phyloP scores from a whole-genome alignment of 2,888 invertebrate genomes.

The Melieria picta region DNA sequence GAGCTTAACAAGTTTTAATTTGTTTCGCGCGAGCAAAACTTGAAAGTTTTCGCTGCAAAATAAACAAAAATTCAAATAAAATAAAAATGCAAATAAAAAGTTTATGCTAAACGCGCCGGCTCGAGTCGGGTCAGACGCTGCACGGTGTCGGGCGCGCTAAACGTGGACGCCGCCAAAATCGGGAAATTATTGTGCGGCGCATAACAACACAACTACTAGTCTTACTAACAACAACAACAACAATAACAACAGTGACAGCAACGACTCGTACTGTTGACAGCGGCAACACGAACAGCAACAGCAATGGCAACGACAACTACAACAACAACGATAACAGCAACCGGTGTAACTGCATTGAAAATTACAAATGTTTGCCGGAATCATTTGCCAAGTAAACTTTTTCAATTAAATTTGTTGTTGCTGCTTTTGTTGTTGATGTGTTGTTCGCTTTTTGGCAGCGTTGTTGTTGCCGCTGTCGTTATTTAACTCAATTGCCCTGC shows the following conservation, averaged over 20 bases:
- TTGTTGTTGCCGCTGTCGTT: conserved; percentile 5
- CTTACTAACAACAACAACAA: too few species aligned
- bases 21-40: conserved; percentile 32
- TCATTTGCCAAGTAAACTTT: conserved; percentile 34
- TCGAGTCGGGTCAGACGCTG: too few species aligned
- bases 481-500: not conserved
- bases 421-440: conserved; percentile 7
- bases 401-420: conserved; percentile 30
- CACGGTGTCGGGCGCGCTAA: not conserved
- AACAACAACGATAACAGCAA: not conserved
- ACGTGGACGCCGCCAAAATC: not conserved
- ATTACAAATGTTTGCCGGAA: conserved; percentile 9
- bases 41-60: conserved; percentile 29
- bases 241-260: too few species aligned
- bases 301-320: not conserved
- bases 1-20: conserved; percentile 37
- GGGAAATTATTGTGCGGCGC: not conserved
- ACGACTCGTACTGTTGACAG: too few species aligned
- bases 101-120: too few species aligned
- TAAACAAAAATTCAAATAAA: conserved; percentile 17
- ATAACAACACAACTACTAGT: too few species aligned
- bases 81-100: not conserved
- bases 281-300: not conserved
- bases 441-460: not conserved
- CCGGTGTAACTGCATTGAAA: conserved; percentile 7